These are phyloP conservation scores for Cryptotis parvus DNA, from an alignment of 2,113 vertebrate genomes.

Conservation along the genomic window DNA sequence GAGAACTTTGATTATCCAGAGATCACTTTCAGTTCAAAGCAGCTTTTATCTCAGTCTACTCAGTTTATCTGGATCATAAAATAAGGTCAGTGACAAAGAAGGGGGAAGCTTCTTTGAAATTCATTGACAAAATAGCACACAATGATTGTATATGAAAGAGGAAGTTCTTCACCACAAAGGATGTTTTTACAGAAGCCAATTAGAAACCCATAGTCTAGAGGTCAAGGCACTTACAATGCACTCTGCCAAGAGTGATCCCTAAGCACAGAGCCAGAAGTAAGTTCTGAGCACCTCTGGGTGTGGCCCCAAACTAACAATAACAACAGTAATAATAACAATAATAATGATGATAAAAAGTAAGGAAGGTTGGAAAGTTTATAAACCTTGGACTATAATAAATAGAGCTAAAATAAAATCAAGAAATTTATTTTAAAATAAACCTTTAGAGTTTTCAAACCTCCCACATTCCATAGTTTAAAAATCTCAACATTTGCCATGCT, in stretches of 20 bases:
- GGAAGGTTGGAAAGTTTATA: not conserved
- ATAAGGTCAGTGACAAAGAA: not conserved
- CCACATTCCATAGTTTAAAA: too few species aligned
- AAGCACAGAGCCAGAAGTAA: too few species aligned
- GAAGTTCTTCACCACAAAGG: not conserved
- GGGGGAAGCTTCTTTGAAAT: not conserved
- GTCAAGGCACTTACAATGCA: too few species aligned
- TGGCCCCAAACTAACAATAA: too few species aligned
- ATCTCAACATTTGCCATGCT: not conserved
- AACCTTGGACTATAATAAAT: not conserved
- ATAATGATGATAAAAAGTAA: too few species aligned
- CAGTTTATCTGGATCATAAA: not conserved
- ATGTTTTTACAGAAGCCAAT: constrained; percentile 6
- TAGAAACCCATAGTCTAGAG: not conserved
- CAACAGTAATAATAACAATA: too few species aligned
- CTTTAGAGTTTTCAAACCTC: too few species aligned
- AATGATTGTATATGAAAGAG: not conserved
- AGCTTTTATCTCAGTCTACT: not conserved
- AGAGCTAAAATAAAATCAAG: too few species aligned
- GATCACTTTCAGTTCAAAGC: not conserved
- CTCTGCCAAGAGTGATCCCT: too few species aligned
- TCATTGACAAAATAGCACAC: not conserved
- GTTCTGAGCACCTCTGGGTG: too few species aligned
- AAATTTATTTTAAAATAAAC: too few species aligned
- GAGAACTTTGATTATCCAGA: not conserved